A percentile compares a stretch with the other conserved stretches of the same genome.
These are phyloP conservation scores for Drosophila mimetica DNA, from an alignment of 2,888 invertebrate species.

Conservation along the genomic window DNA sequence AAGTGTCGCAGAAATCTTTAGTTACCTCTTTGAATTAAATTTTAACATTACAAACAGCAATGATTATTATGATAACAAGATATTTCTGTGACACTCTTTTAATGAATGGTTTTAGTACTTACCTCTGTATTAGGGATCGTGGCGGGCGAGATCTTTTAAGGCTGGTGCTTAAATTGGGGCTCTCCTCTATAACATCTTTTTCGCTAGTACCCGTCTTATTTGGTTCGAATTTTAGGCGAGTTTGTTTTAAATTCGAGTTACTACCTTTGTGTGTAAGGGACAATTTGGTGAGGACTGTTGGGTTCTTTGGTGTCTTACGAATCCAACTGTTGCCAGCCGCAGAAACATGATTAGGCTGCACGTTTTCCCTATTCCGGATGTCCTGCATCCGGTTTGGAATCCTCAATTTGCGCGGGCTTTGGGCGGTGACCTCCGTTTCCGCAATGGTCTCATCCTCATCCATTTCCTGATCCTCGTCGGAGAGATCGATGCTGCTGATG, in stretches of 20 bases:
- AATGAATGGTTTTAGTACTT: conserved; percentile 7
- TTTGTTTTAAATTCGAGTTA: conserved; percentile 70
- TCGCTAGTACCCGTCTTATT: conserved; percentile 27
- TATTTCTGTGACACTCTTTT: not conserved
- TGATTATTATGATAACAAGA: too few species aligned
- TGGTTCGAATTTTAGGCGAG: conserved; percentile 64
- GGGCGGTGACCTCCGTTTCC: conserved; percentile 60
- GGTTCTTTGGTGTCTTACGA: conserved; percentile 49
- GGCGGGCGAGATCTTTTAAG: conserved; percentile 57
- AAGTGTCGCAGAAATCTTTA: not conserved
- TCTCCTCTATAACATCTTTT: conserved; percentile 76
- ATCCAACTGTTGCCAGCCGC: conserved; percentile 36
- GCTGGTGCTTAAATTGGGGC: conserved; percentile 69
- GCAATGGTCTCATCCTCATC: conserved; percentile 66
- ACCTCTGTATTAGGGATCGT: conserved; percentile 69
- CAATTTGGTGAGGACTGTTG: conserved; percentile 41
- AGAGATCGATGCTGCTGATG: conserved; percentile 63
- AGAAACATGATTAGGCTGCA: conserved; percentile 35
- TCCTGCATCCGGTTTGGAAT: conserved; percentile 35
- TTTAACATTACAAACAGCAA: too few species aligned
- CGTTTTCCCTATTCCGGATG: conserved; percentile 58
- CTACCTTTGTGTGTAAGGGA: conserved; percentile 58
- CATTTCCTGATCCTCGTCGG: conserved; percentile 45
- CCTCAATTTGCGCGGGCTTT: conserved; percentile 59
- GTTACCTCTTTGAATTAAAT: too few species aligned